Conservation (phyloP, 1,140 invertebrate species). For the Thaumatotibia leucotreta region DNA sequence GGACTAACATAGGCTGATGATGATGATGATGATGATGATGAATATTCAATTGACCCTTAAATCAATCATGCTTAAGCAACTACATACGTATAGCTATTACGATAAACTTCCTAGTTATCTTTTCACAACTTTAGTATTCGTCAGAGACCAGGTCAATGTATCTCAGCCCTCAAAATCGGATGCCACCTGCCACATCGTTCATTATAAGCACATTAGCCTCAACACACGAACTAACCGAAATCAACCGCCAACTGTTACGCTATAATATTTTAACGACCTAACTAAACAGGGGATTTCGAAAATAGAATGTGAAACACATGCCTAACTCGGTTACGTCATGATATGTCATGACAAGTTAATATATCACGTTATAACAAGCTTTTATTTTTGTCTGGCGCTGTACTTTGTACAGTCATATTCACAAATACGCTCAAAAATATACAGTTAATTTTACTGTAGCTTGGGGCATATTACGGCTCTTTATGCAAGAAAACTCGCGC, state of each 20-base stretch:
- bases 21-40: too few relatives aligned
- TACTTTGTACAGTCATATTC: too few relatives aligned
- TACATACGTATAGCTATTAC: too few relatives aligned
- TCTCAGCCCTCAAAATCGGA: neutral
- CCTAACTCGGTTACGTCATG: neutral
- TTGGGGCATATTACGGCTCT: too few relatives aligned
- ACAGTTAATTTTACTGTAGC: too few relatives aligned
- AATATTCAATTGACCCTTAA: too few relatives aligned
- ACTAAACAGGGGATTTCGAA: neutral
- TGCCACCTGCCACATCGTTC: conserved; percentile 11
- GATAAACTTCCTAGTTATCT: too few relatives aligned
- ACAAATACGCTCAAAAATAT: too few relatives aligned
- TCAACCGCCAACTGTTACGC: neutral
- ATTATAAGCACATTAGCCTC: conserved; percentile 25
- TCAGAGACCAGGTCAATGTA: neutral
- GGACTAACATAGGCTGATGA: too few relatives aligned
- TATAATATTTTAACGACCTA: conserved; percentile 9
- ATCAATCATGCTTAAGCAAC: too few relatives aligned
- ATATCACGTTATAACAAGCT: neutral
- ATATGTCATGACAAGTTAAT: neutral
- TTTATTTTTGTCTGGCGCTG: neutral
- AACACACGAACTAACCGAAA: conserved; percentile 7
- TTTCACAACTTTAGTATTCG: too few relatives aligned
- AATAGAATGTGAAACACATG: neutral
- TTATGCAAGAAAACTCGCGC: too few relatives aligned